Conservation (phyloP, 2,797 vertebrate species). For the Trachops cirrhosus region DNA sequence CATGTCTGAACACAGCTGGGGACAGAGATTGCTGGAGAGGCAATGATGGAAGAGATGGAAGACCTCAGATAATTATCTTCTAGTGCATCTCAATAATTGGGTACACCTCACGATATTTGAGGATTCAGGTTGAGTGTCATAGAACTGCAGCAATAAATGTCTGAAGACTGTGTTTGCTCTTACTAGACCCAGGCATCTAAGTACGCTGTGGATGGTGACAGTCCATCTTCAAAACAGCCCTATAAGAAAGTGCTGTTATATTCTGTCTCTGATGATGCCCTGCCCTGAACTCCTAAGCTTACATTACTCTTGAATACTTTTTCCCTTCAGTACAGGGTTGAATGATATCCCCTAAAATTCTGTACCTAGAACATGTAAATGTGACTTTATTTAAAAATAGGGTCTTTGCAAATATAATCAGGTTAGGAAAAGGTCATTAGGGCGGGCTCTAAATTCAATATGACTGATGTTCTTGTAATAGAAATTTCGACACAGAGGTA, state of each 20-base stretch:
- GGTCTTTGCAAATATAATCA: neutral
- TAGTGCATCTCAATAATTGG: neutral
- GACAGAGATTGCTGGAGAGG: fast-evolving
- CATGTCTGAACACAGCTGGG: too few relatives aligned
- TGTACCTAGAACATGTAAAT: neutral
- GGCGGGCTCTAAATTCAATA: neutral
- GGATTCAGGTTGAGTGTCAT: fast-evolving
- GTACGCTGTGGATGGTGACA: fast-evolving
- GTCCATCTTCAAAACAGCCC: neutral
- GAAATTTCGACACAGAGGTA: neutral
- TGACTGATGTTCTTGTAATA: neutral
- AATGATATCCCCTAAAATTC: neutral
- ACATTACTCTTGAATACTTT: neutral
- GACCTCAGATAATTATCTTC: neutral
- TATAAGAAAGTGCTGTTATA: neutral
- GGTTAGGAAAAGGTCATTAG: neutral
- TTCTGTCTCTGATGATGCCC: neutral
- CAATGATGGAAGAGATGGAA: neutral
- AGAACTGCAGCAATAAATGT: neutral
- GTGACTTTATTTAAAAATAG: neutral
- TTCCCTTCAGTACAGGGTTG: neutral
- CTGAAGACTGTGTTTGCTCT: neutral
- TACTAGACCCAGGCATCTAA: neutral
- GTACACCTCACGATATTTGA: neutral
- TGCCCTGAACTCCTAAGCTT: neutral